These are phyloP conservation scores for Vollenhovia emeryi DNA, from an alignment of 1,140 invertebrate species.

Conservation along the genomic window DNA sequence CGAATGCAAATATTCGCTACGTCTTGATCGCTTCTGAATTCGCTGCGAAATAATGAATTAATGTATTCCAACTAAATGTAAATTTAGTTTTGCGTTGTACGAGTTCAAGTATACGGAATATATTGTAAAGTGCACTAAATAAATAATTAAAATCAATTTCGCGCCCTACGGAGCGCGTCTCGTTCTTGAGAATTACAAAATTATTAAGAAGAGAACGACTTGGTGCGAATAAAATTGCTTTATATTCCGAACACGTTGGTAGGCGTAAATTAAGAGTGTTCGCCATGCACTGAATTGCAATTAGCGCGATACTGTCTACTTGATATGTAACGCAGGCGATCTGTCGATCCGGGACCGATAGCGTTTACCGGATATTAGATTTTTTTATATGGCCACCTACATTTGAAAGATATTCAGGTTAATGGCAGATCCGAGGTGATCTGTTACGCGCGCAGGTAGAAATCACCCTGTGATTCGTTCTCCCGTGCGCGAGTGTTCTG, in stretches of 20 bases:
- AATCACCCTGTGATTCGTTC: slow-evolving; percentile 29
- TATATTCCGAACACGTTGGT: not conserved
- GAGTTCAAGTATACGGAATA: not conserved
- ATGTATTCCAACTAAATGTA: slow-evolving; percentile 24
- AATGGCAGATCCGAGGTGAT: slow-evolving; percentile 56
- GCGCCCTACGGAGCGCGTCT: not conserved
- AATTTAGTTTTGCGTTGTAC: slow-evolving; percentile 8
- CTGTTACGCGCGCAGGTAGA: slow-evolving; percentile 16
- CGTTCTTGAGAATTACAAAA: not conserved
- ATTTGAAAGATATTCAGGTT: slow-evolving; percentile 64
- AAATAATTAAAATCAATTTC: slow-evolving; percentile 5
- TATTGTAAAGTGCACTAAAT: not conserved
- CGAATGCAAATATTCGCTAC: slow-evolving; percentile 45
- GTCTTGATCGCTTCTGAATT: slow-evolving; percentile 37
- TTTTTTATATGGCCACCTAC: slow-evolving; percentile 29
- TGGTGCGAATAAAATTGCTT: not conserved
- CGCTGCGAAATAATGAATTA: slow-evolving; percentile 39
- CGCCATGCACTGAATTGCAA: slow-evolving; percentile 8
- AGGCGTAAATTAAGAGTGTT: slow-evolving; percentile 18
- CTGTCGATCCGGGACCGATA: slow-evolving; percentile 3
- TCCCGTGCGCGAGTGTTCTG: not conserved
- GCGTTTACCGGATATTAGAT: slow-evolving; percentile 33
- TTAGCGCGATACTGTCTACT: not conserved
- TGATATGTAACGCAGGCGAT: slow-evolving; percentile 24
- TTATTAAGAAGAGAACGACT: not conserved